A percentile compares a stretch with the other conserved stretches of the same genome.
phyloP scores from a whole-genome alignment of 1,140 invertebrate species.

The Vanessa atalanta region DNA sequence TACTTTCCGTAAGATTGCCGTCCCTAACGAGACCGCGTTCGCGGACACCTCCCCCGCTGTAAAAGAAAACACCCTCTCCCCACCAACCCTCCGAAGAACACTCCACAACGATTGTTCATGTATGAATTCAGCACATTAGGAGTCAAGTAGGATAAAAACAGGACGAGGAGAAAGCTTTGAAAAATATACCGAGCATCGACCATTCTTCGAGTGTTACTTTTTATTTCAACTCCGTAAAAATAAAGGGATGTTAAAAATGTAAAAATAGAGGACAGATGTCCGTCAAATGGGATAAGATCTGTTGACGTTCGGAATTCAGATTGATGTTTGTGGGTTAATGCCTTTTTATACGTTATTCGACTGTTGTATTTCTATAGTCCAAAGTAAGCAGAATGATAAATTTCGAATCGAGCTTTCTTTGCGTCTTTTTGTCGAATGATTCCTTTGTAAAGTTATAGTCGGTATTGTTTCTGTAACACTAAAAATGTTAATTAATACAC shows the following conservation, averaged over 20 bases:
- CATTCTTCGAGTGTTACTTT: constrained; percentile 65
- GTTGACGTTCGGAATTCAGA: constrained; percentile 5
- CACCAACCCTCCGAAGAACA: constrained; percentile 54
- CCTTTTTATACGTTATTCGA: neutral
- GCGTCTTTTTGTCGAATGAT: neutral
- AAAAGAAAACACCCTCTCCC: constrained; percentile 55
- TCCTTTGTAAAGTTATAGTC: neutral
- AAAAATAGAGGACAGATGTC: constrained; percentile 49
- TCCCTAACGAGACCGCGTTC: constrained; percentile 13
- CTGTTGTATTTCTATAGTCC: neutral
- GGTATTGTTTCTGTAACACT: too few relatives aligned
- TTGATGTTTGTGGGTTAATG: constrained; percentile 12
- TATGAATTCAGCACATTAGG: constrained; percentile 82
- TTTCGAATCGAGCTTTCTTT: neutral
- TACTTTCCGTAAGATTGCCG: constrained; percentile 10
- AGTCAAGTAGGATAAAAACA: constrained; percentile 82
- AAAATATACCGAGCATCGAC: constrained; percentile 76
- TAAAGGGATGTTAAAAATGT: constrained; percentile 47
- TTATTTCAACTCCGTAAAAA: constrained; percentile 56
- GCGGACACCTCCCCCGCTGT: constrained; percentile 48
- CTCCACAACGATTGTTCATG: constrained; percentile 79
- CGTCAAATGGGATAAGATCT: constrained; percentile 42
- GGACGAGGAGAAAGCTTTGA: constrained; percentile 76
- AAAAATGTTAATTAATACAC: too few relatives aligned
- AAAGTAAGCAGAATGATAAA: constrained; percentile 1